phyloP scores from a whole-genome alignment of 1,140 invertebrate species.

The Protaetia brevitarsis region DNA sequence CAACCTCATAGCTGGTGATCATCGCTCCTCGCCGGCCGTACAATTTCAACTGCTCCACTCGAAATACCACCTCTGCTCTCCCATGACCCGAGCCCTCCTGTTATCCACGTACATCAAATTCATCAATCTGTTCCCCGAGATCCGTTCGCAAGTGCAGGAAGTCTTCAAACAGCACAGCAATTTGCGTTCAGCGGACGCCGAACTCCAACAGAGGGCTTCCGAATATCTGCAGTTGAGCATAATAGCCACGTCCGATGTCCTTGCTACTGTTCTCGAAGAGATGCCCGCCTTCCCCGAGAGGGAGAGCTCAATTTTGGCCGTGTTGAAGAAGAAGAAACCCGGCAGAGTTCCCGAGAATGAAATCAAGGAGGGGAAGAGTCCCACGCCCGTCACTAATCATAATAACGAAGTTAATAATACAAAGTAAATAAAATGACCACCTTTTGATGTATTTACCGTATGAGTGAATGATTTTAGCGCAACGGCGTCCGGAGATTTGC shows the following conservation, averaged over 20 bases:
- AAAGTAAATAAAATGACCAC: constrained; percentile 47
- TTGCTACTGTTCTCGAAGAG: constrained; percentile 98
- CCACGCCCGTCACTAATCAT: constrained; percentile 63
- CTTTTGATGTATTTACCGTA: neutral
- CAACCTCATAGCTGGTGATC: constrained; percentile 98
- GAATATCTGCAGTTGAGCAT: constrained; percentile 97
- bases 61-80: constrained; percentile 97
- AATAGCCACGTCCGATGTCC: constrained; percentile 93
- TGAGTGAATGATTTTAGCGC: constrained; percentile 42
- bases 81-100: constrained; percentile 91
- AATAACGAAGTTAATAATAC: constrained; percentile 59
- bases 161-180: constrained; percentile 96
- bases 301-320: constrained; percentile 95
- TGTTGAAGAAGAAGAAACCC: constrained; percentile 98
- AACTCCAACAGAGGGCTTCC: constrained; percentile 96
- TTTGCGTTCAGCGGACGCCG: constrained; percentile 94
- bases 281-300: constrained; percentile 99
- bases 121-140: constrained; percentile 98
- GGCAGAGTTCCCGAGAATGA: constrained; percentile 84
- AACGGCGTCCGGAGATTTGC: constrained; percentile 73
- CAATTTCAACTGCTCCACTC: constrained; percentile 97
- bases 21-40: constrained; percentile 90
- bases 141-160: constrained; percentile 94
- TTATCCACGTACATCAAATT: constrained; percentile 99
- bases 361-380: constrained; percentile 75